These are phyloP conservation scores for Acanthosepion esculentum DNA, from an alignment of 2,888 invertebrate species.

Conservation along the genomic window DNA sequence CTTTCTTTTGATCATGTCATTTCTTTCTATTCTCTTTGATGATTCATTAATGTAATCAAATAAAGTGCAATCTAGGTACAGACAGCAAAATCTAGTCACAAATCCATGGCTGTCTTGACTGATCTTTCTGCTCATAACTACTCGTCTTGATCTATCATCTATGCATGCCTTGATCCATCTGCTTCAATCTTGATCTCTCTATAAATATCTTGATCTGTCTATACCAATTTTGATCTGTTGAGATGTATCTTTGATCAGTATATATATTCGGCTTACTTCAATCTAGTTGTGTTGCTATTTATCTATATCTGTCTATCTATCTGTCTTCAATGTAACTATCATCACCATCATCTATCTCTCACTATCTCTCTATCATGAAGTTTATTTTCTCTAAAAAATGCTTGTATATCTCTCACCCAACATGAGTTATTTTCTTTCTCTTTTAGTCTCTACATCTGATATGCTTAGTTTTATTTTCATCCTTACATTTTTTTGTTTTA, in stretches of 20 bases:
- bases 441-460: too few relatives aligned
- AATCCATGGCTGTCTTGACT: background rate
- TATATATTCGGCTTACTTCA: background rate
- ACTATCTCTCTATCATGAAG: too few relatives aligned
- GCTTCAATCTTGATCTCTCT: background rate
- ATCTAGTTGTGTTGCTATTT: background rate
- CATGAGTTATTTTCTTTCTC: too few relatives aligned
- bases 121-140: background rate
- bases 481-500: too few relatives aligned
- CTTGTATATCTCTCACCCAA: too few relatives aligned
- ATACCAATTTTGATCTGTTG: background rate
- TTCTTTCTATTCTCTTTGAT: background rate
- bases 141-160: background rate
- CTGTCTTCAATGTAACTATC: background rate
- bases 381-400: too few relatives aligned
- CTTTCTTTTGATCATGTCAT: background rate
- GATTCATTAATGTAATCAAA: slow-evolving; percentile 22
- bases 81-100: background rate
- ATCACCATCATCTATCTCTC: too few relatives aligned
- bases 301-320: background rate
- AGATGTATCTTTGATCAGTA: background rate
- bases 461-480: too few relatives aligned
- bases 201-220: background rate
- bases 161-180: slow-evolving; percentile 8
- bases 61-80: background rate